Base-by-base conservation (phyloP, 2,797 vertebrate genomes). In the Aulostomus chinensis region DNA sequence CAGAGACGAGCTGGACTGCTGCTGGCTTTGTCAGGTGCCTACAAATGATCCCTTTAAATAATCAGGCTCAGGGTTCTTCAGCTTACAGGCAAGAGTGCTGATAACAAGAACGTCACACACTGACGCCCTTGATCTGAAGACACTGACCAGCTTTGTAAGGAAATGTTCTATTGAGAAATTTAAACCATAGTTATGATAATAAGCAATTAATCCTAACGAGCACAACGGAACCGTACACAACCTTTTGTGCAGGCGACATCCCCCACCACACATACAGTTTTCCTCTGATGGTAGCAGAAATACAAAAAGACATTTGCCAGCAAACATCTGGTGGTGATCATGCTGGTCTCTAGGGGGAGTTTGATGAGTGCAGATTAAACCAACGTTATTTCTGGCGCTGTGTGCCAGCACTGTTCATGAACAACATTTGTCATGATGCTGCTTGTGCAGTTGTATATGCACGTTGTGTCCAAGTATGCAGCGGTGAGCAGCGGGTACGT, bases 211-310 rank as follows among this genome's bases (percentile, higher is more conserved):
- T 52, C 31, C 36, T 13, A 8, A 17, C 29, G 13, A 29, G 14
- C 29, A 12, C 15, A 53, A 25, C 35, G 18, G 6, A 20, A 14
- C 54, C 36, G 48, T 29, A 54, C 3, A 35, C 7, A 41, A 39
- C 12, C 40, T 10, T 14, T 5, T 59, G 45, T 67, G 39, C n/a
- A n/a, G n/a, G n/a, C n/a, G n/a, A 16, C 20, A 15, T 16, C n/a
- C 13, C 11, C 28, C 6, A 46, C 37, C 11, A 37, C 30, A 53
- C 29, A 33, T 24, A 38, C 18, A 54, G 26, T 31, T 77, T 84
- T 83, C 78, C 55, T 68, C 75, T 69, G 69, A 80, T 73, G 73
- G 58, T 58, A 68, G 81, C 80, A 86, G 47, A 85, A 88, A n/a
- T n/a, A 74, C 69, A 76, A 76, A 76, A 30, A 11, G 52, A 73